Evolutionary conservation across 2,888 invertebrate genomes (phyloP), one percentile per base, ranked within the genome.

Genomic region (Cephus runcator): DNA sequence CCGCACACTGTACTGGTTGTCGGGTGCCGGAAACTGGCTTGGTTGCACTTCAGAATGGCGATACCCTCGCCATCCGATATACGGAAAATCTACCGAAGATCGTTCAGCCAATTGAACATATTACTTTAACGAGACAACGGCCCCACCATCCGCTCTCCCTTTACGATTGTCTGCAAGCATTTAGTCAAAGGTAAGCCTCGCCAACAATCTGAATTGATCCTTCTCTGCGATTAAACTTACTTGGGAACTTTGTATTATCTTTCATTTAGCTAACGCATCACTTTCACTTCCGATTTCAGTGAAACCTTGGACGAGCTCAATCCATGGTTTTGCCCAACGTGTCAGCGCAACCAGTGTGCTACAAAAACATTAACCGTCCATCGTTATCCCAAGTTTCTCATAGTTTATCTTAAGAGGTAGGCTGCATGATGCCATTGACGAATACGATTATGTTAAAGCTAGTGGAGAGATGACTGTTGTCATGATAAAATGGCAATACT

Each of bases 321-420:
- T 89, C 94, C 94, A 4, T 95, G 95, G 94, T 94, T 92, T 89
- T 94, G 95, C 89, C 94, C 94, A 2, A 92, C 92, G 79, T 95
- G 94, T 86, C 92, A 93, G 85, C 92, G 92, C 80, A 94, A 94
- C 86, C 94, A 94, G 85, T 93, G 93, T 87, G 95, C 94, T 36
- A 93, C 93, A 75, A 94, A 94, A 87, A 94, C 94, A n/a, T 92
- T 94, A 78, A 93, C 94, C 12, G 93, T 95, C 75, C 94, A 94
- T 92, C 92, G 93, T 81, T 94, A 93, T 87, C 94, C 95, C 6
- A 93, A 94, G 89, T 94, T 93, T 85, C 92, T 94, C 68, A 94
- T 94, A 87, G 93, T 95, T 77, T 94, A 94, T 86, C 92, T 94
- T 69, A 94, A 94, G 90, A 91, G 92, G 93, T 93, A 86, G 81